Conservation (phyloP, 2,797 vertebrate genomes). For the Eulemur coronatus region DNA sequence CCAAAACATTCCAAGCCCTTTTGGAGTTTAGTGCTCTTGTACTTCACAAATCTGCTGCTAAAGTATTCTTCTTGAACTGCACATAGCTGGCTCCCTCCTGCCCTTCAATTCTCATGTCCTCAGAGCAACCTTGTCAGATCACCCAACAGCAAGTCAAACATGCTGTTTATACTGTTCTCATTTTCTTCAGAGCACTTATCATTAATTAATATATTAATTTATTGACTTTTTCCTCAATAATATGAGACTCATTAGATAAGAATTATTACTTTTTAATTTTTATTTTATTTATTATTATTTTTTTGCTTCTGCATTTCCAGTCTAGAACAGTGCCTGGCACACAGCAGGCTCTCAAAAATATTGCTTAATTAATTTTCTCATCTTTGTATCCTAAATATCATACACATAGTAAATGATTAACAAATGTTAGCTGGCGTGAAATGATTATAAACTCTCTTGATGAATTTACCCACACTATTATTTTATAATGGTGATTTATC, state of each 20-base stretch:
- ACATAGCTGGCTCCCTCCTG: background rate
- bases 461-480: background rate
- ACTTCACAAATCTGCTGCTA: background rate
- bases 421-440: background rate
- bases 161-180: background rate
- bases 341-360: background rate
- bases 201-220: background rate
- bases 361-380: background rate
- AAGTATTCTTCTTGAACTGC: background rate
- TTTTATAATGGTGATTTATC: background rate
- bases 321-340: background rate
- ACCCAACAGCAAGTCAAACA: background rate
- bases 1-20: background rate
- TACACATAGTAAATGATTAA: background rate
- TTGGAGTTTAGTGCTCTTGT: background rate
- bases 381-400: background rate
- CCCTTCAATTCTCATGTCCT: background rate
- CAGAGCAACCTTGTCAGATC: background rate
- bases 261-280: background rate
- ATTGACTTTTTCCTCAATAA: background rate
- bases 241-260: background rate
- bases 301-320: background rate
- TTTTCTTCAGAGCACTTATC: background rate
- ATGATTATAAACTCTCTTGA: background rate
- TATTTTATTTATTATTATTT: background rate